A percentile compares a stretch with the other conserved stretches of the same genome.
These are phyloP conservation scores for Xerus rutilus DNA, from an alignment of 2,797 vertebrate genomes.

Conservation along the genomic window DNA sequence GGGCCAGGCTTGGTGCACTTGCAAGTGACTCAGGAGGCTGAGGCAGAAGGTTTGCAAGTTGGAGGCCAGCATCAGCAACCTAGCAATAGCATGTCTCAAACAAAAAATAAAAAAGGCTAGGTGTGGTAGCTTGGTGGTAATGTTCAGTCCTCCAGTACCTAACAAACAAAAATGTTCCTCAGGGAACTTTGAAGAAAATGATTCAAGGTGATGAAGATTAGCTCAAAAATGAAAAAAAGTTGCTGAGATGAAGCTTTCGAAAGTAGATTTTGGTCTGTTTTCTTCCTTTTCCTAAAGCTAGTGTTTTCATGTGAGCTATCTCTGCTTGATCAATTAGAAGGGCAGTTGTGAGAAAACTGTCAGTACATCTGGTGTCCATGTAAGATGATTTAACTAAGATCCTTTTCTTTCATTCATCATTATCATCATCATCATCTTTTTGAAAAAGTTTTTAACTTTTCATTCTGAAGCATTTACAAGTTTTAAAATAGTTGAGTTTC, in stretches of 20 bases:
- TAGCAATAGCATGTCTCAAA: too few species aligned
- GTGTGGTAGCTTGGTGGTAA: too few species aligned
- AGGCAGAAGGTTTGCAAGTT: too few species aligned
- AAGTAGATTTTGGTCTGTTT: background rate
- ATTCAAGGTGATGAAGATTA: conserved; percentile 7
- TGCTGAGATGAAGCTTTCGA: background rate
- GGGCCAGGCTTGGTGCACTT: background rate
- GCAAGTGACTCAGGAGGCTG: too few species aligned
- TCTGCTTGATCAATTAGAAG: conserved; percentile 19
- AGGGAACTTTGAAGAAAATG: conserved; percentile 44
- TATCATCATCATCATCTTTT: background rate
- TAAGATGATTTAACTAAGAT: background rate
- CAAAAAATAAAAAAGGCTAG: too few species aligned
- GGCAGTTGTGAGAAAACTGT: background rate
- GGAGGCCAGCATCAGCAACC: too few species aligned
- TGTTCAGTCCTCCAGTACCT: too few species aligned
- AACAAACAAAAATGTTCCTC: background rate
- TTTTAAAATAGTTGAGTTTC: conserved; percentile 31
- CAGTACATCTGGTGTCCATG: background rate
- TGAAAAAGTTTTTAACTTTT: background rate
- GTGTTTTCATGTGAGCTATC: background rate
- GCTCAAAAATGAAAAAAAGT: conserved; percentile 11
- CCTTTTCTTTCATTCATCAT: background rate
- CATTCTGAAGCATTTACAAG: conserved; percentile 36
- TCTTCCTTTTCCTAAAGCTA: background rate